Conservation (phyloP, 2,797 vertebrate genomes). For the Alectoris magna region DNA sequence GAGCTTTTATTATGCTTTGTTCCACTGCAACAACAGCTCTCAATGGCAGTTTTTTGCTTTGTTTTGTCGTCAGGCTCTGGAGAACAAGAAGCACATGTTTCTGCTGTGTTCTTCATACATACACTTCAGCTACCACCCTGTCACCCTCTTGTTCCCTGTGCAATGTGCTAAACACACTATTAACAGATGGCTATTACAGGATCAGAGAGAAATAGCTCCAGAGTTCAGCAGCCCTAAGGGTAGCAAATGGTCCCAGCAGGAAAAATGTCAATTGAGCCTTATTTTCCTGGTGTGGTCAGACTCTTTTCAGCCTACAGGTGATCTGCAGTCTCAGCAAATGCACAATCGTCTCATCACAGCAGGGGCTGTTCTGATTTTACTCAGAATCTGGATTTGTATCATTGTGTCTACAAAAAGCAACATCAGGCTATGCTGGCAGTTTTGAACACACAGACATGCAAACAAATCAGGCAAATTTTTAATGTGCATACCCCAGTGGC, state of each 20-base stretch:
- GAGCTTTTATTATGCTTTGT: constrained; percentile 57
- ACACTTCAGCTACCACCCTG: constrained; percentile 18
- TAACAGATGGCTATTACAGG: constrained; percentile 61
- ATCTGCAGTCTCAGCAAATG: constrained; percentile 59
- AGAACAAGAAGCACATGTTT: constrained; percentile 58
- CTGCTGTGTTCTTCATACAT: constrained; percentile 41
- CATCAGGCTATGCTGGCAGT: constrained; percentile 8
- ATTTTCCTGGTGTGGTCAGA: constrained; percentile 31
- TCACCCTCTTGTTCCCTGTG: constrained; percentile 46
- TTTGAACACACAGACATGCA: background rate
- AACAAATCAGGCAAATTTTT: background rate
- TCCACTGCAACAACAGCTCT: constrained; percentile 57
- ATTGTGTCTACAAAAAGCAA: background rate
- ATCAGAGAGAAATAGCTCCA: constrained; percentile 49
- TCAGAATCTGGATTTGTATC: constrained; percentile 15
- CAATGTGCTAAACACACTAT: constrained; percentile 34
- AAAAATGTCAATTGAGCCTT: constrained; percentile 61
- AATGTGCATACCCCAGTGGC: background rate
- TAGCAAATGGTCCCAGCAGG: constrained; percentile 65
- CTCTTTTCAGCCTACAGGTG: constrained; percentile 7
- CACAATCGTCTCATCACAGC: background rate
- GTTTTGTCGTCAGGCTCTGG: constrained; percentile 51
- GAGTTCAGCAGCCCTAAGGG: constrained; percentile 56
- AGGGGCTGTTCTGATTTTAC: background rate
- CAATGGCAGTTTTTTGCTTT: constrained; percentile 54